Evolutionary conservation across 2,888 invertebrate genomes (phyloP).

Genomic region (Leucophora obtusa): DNA sequence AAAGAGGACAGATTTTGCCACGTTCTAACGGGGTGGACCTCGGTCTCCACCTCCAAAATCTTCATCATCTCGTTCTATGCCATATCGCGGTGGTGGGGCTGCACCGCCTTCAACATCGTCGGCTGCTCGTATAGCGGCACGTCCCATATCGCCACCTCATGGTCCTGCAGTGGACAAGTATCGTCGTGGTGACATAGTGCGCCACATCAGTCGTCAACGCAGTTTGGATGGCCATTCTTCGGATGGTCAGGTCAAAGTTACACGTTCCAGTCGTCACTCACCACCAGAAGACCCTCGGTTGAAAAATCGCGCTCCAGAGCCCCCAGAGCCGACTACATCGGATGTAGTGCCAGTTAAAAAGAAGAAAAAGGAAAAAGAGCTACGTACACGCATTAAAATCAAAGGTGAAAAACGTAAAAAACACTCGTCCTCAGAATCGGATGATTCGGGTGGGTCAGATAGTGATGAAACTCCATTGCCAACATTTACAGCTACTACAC

Average conservation of each 20-base stretch:
- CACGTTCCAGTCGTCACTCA: no score
- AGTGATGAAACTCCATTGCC: no score
- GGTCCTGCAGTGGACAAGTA: constrained; percentile 72
- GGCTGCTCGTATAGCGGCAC: constrained; percentile 49
- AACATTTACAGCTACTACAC: constrained; percentile 82
- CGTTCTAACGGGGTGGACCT: no score
- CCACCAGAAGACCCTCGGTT: no score
- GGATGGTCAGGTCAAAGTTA: no score
- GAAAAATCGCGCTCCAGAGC: constrained; percentile 80
- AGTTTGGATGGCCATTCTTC: constrained; percentile 69
- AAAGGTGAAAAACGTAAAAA: constrained; percentile 79
- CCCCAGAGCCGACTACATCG: constrained; percentile 78
- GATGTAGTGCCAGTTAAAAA: constrained; percentile 76
- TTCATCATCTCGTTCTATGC: no score
- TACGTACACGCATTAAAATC: constrained; percentile 78
- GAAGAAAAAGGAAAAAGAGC: constrained; percentile 79
- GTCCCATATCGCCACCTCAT: constrained; percentile 74
- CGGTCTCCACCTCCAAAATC: no score
- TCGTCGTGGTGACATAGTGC: constrained; percentile 70
- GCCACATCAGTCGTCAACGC: constrained; percentile 69
- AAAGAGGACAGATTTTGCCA: no score
- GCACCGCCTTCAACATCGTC: no score
- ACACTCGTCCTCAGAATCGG: no score
- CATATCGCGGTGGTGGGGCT: no score
- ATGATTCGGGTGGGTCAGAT: no score